A percentile compares a stretch with the other conserved stretches of the same genome.
phyloP scores from a whole-genome alignment of 2,888 invertebrate species.

The Cantharis flavilabris region DNA sequence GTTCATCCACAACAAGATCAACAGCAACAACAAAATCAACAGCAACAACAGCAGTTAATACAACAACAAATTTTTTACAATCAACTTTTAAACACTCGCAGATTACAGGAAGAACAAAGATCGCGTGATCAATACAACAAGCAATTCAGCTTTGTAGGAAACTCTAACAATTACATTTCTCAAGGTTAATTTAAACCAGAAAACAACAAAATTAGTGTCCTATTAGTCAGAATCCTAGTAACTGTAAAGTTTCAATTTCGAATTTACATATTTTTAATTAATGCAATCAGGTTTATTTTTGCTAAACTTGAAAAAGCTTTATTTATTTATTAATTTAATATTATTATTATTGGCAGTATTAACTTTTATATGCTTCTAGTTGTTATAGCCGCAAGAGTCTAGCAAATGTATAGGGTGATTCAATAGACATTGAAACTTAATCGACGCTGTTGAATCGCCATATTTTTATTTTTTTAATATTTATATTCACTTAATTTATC shows the following conservation, averaged over 20 bases:
- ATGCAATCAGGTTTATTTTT: not conserved
- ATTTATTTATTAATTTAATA: slow-evolving; percentile 9
- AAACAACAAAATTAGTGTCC: not conserved
- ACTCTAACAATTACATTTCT: slow-evolving; percentile 25
- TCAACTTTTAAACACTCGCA: slow-evolving; percentile 41
- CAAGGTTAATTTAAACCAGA: slow-evolving; percentile 8
- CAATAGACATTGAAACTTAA: not conserved
- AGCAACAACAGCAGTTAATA: slow-evolving; percentile 33
- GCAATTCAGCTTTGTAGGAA: slow-evolving; percentile 47
- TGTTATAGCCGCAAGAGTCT: slow-evolving; percentile 21
- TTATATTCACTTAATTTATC: not conserved
- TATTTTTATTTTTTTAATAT: not conserved
- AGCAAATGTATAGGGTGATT: not conserved
- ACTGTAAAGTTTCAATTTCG: not conserved
- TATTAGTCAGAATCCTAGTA: not conserved
- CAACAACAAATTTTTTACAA: slow-evolving; percentile 40
- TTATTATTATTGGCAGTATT: slow-evolving; percentile 18
- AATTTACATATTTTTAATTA: not conserved
- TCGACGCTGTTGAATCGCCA: not conserved
- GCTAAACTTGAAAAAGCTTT: slow-evolving; percentile 10
- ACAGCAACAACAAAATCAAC: slow-evolving; percentile 31
- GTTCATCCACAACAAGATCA: slow-evolving; percentile 16
- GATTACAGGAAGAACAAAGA: slow-evolving; percentile 43
- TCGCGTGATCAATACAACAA: slow-evolving; percentile 42
- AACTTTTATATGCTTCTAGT: slow-evolving; percentile 21